These are phyloP conservation scores for Anoplopoma fimbria DNA, from an alignment of 2,113 vertebrate species.

Conservation along the genomic window DNA sequence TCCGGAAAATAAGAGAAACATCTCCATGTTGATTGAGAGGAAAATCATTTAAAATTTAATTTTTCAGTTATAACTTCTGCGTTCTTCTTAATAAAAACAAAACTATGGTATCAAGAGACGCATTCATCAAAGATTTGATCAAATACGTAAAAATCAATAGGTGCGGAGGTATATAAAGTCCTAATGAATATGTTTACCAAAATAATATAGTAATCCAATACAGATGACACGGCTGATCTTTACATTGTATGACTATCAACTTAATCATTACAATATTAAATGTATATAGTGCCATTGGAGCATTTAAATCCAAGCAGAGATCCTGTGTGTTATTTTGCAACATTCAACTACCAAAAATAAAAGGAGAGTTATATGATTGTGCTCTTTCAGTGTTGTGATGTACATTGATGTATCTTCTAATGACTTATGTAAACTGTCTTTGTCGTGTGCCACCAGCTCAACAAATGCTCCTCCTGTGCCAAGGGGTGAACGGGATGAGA, in stretches of 20 bases:
- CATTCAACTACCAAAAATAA: background rate
- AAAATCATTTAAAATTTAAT: background rate
- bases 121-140: background rate
- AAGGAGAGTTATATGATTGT: background rate
- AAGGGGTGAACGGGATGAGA: constrained; percentile 61
- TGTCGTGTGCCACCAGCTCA: constrained; percentile 66
- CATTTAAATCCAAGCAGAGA: background rate
- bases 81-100: background rate
- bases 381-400: background rate
- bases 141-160: background rate
- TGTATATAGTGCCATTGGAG: background rate
- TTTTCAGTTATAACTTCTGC: background rate
- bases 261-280: constrained; percentile 11
- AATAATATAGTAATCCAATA: constrained; percentile 7
- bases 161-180: background rate
- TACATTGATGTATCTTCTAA: background rate
- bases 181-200: background rate
- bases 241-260: background rate
- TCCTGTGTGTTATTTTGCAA: background rate
- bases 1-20: background rate
- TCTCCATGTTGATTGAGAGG: background rate
- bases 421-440: constrained; percentile 9
- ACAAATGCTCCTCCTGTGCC: constrained; percentile 78
- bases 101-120: background rate
- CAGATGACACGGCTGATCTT: background rate